phyloP scores from a whole-genome alignment of 2,888 invertebrate species.

The Trypoxylon attenuatum region DNA sequence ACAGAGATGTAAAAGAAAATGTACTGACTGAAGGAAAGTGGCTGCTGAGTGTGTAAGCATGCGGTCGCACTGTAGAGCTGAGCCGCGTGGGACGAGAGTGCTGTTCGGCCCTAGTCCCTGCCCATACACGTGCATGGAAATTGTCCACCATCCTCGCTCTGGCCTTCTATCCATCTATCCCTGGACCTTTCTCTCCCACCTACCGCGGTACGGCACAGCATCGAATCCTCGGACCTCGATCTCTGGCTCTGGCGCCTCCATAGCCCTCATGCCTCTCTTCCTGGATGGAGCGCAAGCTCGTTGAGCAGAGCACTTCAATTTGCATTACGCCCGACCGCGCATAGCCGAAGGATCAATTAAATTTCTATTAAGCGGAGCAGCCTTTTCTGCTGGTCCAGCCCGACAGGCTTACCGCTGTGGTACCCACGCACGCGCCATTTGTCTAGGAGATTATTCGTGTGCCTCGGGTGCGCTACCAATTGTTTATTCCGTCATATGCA shows the following conservation, averaged over 20 bases:
- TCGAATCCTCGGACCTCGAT: constrained; percentile 10
- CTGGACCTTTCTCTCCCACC: constrained; percentile 3
- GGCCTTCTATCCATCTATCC: constrained; percentile 7
- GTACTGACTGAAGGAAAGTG: neutral
- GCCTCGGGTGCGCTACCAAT: constrained; percentile 39
- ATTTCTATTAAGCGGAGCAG: constrained; percentile 71
- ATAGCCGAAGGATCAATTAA: constrained; percentile 73
- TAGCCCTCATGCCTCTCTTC: neutral
- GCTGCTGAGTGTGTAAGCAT: constrained; percentile 12
- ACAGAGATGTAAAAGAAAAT: too few species aligned
- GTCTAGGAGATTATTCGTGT: constrained; percentile 62
- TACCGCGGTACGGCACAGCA: constrained; percentile 13
- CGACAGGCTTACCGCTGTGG: constrained; percentile 24
- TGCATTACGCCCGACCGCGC: constrained; percentile 68
- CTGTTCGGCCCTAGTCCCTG: constrained; percentile 63
- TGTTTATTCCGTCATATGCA: constrained; percentile 36
- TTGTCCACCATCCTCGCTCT: constrained; percentile 9
- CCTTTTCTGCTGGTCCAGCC: constrained; percentile 52
- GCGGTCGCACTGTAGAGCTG: constrained; percentile 61
- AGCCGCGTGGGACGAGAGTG: constrained; percentile 69
- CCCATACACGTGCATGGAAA: constrained; percentile 47
- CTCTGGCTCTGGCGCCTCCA: constrained; percentile 2
- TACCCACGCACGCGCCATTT: constrained; percentile 58
- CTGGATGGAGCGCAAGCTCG: constrained; percentile 28
- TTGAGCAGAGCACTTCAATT: constrained; percentile 63